Percentiles rank a stretch among this genome's conserved stretches.
Evolutionary conservation across 2,113 vertebrate species (phyloP).

Genomic region (Oryzias curvinotus): DNA sequence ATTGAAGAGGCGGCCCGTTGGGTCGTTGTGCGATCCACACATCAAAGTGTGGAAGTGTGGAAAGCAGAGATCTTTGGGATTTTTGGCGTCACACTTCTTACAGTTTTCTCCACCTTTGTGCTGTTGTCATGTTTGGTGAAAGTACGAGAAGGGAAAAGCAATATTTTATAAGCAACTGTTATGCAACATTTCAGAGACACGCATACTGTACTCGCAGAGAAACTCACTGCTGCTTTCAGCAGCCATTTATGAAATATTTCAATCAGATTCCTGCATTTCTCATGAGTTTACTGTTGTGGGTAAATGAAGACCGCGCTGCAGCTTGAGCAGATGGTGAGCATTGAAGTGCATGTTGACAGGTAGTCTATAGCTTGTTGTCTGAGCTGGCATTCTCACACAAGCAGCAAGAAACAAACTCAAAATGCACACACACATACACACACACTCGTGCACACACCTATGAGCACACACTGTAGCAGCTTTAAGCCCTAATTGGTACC

Average conservation of each 20-base stretch:
- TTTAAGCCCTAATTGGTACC: slow-evolving; percentile 94
- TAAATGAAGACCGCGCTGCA: slow-evolving; percentile 84
- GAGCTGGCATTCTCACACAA: slow-evolving; percentile 82
- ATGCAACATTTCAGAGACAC: background rate
- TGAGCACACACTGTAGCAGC: slow-evolving; percentile 86
- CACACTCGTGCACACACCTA: slow-evolving; percentile 33
- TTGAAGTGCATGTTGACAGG: slow-evolving; percentile 92
- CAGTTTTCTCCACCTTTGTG: too few species aligned
- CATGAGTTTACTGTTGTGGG: slow-evolving; percentile 63
- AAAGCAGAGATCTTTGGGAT: too few species aligned
- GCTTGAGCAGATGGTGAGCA: slow-evolving; percentile 88
- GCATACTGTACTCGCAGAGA: background rate
- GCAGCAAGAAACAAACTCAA: slow-evolving; percentile 36
- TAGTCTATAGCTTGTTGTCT: slow-evolving; percentile 90
- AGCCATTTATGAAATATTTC: slow-evolving; percentile 69
- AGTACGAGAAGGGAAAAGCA: background rate
- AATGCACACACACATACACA: slow-evolving; percentile 5
- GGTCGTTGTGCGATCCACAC: too few species aligned
- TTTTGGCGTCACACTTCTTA: too few species aligned
- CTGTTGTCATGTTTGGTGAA: too few species aligned
- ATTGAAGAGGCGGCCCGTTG: too few species aligned
- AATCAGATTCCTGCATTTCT: slow-evolving; percentile 40
- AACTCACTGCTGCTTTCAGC: slow-evolving; percentile 44
- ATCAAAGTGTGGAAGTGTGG: too few species aligned
- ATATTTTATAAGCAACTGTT: background rate